phyloP scores from a whole-genome alignment of 2,797 vertebrate genomes.

The Dicrostonyx torquatus region DNA sequence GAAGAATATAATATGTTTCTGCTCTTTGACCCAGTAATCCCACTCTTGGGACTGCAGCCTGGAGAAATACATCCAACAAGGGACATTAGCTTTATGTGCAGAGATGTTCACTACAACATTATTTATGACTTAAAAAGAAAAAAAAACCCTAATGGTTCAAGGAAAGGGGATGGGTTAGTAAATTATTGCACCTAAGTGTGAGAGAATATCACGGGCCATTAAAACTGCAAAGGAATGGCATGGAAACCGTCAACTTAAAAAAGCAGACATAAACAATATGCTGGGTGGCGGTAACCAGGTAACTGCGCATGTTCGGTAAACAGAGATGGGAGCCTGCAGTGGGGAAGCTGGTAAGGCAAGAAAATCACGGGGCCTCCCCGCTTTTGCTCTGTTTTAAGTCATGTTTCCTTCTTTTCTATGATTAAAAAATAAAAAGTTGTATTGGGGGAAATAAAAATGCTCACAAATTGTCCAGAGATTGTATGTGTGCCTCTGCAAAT shows the following conservation, averaged over 20 bases:
- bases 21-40: background rate
- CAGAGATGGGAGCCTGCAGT: background rate
- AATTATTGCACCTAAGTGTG: background rate
- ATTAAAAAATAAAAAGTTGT: background rate
- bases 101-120: constrained; percentile 22
- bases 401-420: background rate
- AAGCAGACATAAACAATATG: background rate
- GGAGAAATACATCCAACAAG: constrained; percentile 50
- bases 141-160: background rate
- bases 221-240: constrained; percentile 37
- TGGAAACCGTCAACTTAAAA: background rate
- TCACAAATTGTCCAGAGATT: background rate
- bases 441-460: background rate
- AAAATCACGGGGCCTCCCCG: background rate
- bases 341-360: background rate
- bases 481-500: background rate
- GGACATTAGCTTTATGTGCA: constrained; percentile 49
- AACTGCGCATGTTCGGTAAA: background rate
- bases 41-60: background rate
- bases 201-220: background rate
- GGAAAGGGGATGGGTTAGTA: background rate
- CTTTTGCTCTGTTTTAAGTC: background rate
- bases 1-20: background rate
- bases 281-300: background rate
- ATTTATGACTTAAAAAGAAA: constrained; percentile 25